A percentile compares a stretch with the other conserved stretches of the same genome.
phyloP scores from a whole-genome alignment of 1,140 invertebrate species.

The Ceratina australensis region DNA sequence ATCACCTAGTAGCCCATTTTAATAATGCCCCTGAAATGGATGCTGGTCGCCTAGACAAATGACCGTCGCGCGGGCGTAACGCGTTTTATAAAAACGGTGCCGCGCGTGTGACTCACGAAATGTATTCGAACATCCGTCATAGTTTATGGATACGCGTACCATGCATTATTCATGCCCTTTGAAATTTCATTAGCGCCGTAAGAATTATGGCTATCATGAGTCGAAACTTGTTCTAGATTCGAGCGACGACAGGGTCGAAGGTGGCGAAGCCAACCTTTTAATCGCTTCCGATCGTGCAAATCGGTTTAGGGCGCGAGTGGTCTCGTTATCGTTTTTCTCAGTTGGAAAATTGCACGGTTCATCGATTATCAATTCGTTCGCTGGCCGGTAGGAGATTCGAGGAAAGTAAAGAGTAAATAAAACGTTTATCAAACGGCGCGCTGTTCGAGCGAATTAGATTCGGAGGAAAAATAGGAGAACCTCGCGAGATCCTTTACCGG shows the following conservation, averaged over 20 bases:
- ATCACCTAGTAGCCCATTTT: conserved; percentile 58
- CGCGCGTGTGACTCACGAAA: too few relatives aligned
- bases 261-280: conserved; percentile 18
- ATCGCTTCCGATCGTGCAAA: conserved; percentile 56
- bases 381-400: neutral
- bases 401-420: neutral
- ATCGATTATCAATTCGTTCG: conserved; percentile 63
- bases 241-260: neutral
- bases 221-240: neutral
- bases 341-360: conserved; percentile 52
- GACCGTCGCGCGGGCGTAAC: conserved; percentile 25
- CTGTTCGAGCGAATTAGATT: too few relatives aligned
- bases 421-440: neutral
- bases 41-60: conserved; percentile 48
- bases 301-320: conserved; percentile 44
- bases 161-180: too few relatives aligned
- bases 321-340: neutral
- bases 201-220: neutral
- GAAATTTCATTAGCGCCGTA: too few relatives aligned
- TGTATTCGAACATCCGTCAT: too few relatives aligned
- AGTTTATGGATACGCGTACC: too few relatives aligned
- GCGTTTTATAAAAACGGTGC: conserved; percentile 29
- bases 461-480: too few relatives aligned
- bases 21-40: conserved; percentile 52
- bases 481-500: too few relatives aligned